These are phyloP conservation scores for Anastatus disparis DNA, from an alignment of 1,140 invertebrate species.

Conservation along the genomic window DNA sequence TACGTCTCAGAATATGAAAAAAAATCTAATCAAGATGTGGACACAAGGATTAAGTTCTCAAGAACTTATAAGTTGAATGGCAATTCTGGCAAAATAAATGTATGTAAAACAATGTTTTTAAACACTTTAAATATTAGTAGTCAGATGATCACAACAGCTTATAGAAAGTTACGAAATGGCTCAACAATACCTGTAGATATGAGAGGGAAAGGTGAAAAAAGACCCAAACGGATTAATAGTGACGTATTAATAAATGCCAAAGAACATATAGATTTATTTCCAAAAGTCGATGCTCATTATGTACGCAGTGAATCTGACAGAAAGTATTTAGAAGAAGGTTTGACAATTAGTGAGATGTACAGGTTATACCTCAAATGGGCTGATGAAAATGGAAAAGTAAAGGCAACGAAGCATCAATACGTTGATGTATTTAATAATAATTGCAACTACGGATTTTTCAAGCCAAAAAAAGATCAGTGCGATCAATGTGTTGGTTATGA, in stretches of 20 bases:
- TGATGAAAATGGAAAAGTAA: not conserved
- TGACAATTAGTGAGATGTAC: not conserved
- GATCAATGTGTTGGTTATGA: not conserved
- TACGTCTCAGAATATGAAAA: too few relatives aligned
- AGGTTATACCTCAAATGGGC: not conserved
- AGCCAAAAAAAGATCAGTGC: conserved; percentile 6
- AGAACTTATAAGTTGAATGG: not conserved
- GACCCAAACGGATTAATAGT: not conserved
- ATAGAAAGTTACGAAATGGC: not conserved
- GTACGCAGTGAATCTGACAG: not conserved
- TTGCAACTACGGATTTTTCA: conserved; percentile 11
- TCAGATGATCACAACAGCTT: not conserved
- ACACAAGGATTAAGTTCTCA: not conserved
- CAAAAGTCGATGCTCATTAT: not conserved
- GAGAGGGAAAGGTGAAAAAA: not conserved
- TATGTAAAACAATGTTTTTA: conserved; percentile 7
- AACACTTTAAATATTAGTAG: not conserved
- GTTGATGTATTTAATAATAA: not conserved
- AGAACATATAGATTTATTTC: not conserved
- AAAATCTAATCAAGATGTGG: too few relatives aligned
- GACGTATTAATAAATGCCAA: not conserved
- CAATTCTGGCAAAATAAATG: not conserved
- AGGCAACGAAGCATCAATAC: not conserved
- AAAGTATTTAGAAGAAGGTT: conserved; percentile 8
- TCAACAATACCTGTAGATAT: not conserved